phyloP scores from a whole-genome alignment of 2,113 vertebrate genomes.

The Ictalurus punctatus region DNA sequence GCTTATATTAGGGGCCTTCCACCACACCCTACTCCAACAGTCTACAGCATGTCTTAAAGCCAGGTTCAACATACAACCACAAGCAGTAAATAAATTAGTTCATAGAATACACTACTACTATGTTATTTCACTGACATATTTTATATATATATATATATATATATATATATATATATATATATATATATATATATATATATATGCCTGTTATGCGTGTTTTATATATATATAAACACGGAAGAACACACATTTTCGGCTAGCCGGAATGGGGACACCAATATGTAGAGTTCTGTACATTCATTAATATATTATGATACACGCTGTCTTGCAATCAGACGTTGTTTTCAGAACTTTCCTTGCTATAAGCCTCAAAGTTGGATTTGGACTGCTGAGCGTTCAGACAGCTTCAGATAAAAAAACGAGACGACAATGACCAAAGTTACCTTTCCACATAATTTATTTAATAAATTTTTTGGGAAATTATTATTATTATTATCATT shows the following conservation, averaged over 20 bases:
- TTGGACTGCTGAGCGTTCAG: neutral
- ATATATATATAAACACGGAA: no score
- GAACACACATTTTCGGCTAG: neutral
- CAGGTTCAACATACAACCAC: neutral
- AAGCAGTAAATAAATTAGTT: neutral
- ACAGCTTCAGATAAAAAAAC: neutral
- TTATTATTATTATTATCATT: slow-evolving; percentile 69
- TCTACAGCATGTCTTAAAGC: neutral
- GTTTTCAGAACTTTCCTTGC: neutral
- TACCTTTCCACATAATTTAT: slow-evolving; percentile 45
- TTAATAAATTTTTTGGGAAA: slow-evolving; percentile 60
- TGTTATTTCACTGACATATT: neutral
- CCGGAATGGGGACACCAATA: neutral
- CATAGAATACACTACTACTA: neutral
- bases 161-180: no score
- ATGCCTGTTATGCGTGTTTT: no score
- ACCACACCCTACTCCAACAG: neutral
- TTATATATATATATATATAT: no score
- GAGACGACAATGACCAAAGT: neutral
- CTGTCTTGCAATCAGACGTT: neutral
- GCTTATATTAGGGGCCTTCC: neutral
- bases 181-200: no score
- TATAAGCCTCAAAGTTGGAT: neutral
- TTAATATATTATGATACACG: neutral
- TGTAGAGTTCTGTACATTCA: neutral